Base-by-base conservation (phyloP, 2,888 invertebrate species). In the Acrobasis suavella region DNA sequence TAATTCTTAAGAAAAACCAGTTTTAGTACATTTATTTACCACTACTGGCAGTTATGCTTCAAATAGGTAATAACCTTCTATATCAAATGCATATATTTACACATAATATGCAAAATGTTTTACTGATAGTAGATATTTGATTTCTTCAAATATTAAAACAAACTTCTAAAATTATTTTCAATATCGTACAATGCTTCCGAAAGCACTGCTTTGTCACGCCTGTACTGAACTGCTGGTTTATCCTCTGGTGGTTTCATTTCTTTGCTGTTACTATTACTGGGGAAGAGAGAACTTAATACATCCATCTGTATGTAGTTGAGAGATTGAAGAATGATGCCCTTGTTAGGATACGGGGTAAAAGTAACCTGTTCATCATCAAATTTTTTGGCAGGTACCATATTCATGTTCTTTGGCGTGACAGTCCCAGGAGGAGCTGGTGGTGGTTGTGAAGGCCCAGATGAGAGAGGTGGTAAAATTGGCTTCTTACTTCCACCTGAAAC, bases 231-330 rank as follows among this genome's bases (percentile, higher is more conserved):
- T 61, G 64, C 68, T 62, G 72, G 58, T 63, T 76, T 82, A 50
- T 80, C 81, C 60, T 80, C 74, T 49, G 37, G 49, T 59, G 69
- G 64, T 60, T 72, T 69, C 0, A 64, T 68, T 64, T 72, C 69
- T 67, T 65, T 70, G 54, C 68, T 69, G 64, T 71, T 69, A 65
- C 65, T 70, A 67, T 72, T 73, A 65, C 80, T 82, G 64, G 80
- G 73, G 69, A 91, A 91, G 51, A 91, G 66, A 59, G 87, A 86
- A 75, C 88, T 92, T 70, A 92, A 85, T 17, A 87, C 89, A 81
- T 92, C 92, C 88, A 93, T 89, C 75, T 92, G 89, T 64, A 93
- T 90, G 67, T 92, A 93, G 70, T 93, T 92, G 1, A 93, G 80
- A 32, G 92, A 92, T 66, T 90, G 84, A 14, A 91, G 76, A 67